Evolutionary conservation across 2,797 vertebrate genomes (phyloP).

Genomic region (Ceryle rudis): DNA sequence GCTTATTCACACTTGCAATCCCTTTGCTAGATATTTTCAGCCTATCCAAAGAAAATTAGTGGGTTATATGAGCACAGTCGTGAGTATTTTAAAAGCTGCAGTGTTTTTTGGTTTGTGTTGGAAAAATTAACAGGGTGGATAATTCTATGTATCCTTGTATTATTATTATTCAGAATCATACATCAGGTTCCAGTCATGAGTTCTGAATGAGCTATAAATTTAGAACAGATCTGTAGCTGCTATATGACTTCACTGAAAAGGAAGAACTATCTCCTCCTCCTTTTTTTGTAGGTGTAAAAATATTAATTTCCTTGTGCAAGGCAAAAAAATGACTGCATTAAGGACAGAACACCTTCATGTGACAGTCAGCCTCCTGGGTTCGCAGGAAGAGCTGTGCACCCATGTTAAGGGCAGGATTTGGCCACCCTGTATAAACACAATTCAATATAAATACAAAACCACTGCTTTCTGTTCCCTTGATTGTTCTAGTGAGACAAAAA

Average conservation of each 20-base stretch:
- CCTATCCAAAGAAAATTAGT: not conserved
- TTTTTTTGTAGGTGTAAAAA: not conserved
- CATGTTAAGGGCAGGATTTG: not conserved
- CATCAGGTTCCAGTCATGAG: not conserved
- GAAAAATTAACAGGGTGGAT: not conserved
- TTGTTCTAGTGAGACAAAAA: conserved; percentile 33
- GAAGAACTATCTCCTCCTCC: not conserved
- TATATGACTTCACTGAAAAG: not conserved
- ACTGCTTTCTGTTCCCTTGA: not conserved
- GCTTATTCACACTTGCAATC: not conserved
- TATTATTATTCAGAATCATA: not conserved
- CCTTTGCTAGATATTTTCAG: not conserved
- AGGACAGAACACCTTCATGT: not conserved
- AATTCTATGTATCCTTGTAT: not conserved
- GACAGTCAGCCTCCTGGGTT: not conserved
- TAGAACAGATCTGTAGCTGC: not conserved
- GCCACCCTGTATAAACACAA: not conserved
- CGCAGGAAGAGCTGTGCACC: not conserved
- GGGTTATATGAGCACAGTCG: not conserved
- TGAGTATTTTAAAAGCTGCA: not conserved
- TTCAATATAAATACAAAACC: not conserved
- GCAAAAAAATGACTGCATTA: not conserved
- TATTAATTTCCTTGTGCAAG: not conserved
- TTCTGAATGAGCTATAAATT: not conserved
- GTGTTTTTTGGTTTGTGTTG: rapidly evolving